phyloP scores from a whole-genome alignment of 1,140 invertebrate genomes.

The Aphis gossypii region DNA sequence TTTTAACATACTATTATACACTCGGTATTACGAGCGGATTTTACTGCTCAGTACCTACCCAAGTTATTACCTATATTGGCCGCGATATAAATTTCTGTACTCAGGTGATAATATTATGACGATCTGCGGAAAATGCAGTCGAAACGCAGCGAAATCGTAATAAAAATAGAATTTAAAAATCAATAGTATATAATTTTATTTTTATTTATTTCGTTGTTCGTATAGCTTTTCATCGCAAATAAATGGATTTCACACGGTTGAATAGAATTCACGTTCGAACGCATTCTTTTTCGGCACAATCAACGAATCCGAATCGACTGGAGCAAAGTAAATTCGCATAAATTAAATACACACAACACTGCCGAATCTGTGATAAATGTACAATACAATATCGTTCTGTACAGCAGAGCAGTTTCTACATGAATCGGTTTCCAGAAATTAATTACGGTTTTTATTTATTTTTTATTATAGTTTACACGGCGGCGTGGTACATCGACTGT shows the following conservation, averaged over 20 bases:
- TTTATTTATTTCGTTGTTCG: neutral
- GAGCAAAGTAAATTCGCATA: neutral
- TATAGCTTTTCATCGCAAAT: neutral
- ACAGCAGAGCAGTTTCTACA: neutral
- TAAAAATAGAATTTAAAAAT: neutral
- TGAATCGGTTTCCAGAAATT: neutral
- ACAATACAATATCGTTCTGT: neutral
- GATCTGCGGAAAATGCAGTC: neutral
- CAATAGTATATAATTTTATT: neutral
- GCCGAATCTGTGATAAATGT: neutral
- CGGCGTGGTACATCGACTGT: neutral
- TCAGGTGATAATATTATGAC: neutral
- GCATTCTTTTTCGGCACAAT: neutral
- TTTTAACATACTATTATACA: no score
- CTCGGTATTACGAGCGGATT: no score
- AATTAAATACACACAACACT: neutral
- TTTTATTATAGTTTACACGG: neutral
- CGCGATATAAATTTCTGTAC: neutral
- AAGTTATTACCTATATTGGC: no score
- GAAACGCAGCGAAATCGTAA: neutral
- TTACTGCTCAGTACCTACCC: no score
- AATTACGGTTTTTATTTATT: neutral
- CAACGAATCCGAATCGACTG: neutral
- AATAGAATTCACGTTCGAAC: constrained; percentile 7
- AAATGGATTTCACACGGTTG: neutral